A percentile compares a stretch with the other conserved stretches of the same genome.
Conservation (phyloP, 2,888 invertebrate species). For the Thymelicus acteon region DNA sequence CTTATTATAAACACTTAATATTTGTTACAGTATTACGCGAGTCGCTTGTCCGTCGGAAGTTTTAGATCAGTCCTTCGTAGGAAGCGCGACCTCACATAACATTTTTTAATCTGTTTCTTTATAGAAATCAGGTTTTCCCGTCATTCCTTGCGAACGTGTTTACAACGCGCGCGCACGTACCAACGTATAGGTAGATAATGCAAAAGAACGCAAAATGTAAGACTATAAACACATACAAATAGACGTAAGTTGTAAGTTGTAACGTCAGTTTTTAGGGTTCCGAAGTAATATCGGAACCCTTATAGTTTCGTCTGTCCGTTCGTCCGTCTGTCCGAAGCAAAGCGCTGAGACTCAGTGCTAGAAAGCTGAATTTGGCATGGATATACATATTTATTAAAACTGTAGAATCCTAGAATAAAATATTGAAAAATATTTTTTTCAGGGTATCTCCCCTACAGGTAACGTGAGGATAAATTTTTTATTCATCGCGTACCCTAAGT, state of each 20-base stretch:
- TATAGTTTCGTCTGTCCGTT: no score
- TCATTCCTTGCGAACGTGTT: neutral
- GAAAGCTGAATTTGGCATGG: no score
- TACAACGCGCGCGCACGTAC: neutral
- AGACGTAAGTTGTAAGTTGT: neutral
- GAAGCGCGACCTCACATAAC: neutral
- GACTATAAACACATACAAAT: neutral
- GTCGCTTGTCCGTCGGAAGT: neutral
- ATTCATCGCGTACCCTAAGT: no score
- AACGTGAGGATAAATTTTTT: no score
- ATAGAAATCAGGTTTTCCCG: constrained; percentile 2
- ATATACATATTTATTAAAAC: no score
- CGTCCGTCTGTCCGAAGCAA: no score
- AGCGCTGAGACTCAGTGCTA: no score
- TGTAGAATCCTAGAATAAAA: no score
- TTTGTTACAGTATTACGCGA: neutral
- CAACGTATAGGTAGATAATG: neutral
- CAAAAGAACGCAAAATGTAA: constrained; percentile 2
- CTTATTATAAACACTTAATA: no score
- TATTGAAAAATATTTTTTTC: no score
- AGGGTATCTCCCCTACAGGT: no score
- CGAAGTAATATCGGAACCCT: no score
- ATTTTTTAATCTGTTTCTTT: constrained; percentile 1
- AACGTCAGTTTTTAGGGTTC: neutral
- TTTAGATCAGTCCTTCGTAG: neutral